Percentiles rank a stretch among this genome's conserved stretches.
Conservation (phyloP, 2,113 vertebrate genomes). For the Lampris megalopsis region DNA sequence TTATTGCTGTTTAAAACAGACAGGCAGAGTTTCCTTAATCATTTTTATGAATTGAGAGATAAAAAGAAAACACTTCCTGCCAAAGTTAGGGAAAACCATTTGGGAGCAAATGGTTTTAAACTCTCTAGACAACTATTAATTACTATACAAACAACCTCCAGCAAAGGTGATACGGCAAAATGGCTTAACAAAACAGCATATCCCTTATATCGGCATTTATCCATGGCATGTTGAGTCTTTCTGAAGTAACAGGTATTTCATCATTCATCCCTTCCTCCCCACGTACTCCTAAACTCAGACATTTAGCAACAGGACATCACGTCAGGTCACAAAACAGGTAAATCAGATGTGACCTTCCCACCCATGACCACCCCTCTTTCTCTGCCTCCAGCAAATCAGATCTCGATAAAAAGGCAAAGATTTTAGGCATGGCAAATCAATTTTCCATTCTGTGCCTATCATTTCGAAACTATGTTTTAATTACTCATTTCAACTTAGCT, state of each 20-base stretch:
- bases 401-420: slow-evolving; percentile 46
- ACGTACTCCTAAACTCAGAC: slow-evolving; percentile 4
- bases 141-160: not conserved
- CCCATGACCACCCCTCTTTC: slow-evolving; percentile 5
- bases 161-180: not conserved
- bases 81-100: slow-evolving; percentile 15
- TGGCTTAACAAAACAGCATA: not conserved
- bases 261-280: not conserved
- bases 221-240: too few relatives aligned
- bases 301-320: slow-evolving; percentile 1
- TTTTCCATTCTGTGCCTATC: slow-evolving; percentile 76
- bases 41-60: slow-evolving; percentile 11
- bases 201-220: not conserved
- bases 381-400: slow-evolving; percentile 10
- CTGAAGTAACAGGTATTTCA: too few relatives aligned
- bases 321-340: too few relatives aligned
- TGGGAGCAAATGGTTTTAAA: slow-evolving; percentile 4
- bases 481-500: slow-evolving; percentile 76
- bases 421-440: slow-evolving; percentile 61
- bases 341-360: not conserved
- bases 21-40: slow-evolving; percentile 33
- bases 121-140: not conserved
- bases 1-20: slow-evolving; percentile 36
- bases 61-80: not conserved
- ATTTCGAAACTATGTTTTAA: slow-evolving; percentile 78